Base-by-base conservation (phyloP, 2,888 invertebrate species). In the Diachrysia chrysitis region DNA sequence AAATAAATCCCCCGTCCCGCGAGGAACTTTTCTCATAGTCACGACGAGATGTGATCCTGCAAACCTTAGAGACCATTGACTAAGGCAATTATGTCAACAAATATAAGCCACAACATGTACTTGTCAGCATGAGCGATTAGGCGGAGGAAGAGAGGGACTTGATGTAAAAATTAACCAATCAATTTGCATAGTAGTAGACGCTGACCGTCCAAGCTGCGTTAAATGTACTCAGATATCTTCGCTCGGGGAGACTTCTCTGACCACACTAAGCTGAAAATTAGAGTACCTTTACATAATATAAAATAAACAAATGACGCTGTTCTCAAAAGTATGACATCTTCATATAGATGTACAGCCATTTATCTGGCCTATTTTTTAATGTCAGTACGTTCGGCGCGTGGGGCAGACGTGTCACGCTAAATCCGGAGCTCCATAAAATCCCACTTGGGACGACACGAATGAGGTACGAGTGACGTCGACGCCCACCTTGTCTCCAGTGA, bases 21-120 rank as follows among this genome's bases (percentile, higher is more conserved):
- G 83, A 83, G 73, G 74, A 93, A 94, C 90, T 94, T 94, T 93
- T 90, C 92, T 90, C 90, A 90, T 92, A 92, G 92, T 82, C 82
- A 86, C 84, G n/a, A 78, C 71, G 85, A 79, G 85, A 91, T 89
- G 88, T 88, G 90, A 89, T 89, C 86, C 76, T 73, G 78, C 77
- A 79, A 73, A 79, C 81, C 82, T 81, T 83, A 83, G 85, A 78
- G 81, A 74, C 23, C 21, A 53, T 67, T 69, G 54, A 74, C 61
- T 42, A 58, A 73, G 63, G 57, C 54, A 37, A 54, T 62, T 46
- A 53, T 59, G 58, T 68, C 48, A 51, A 51, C 48, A 51, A 21
- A 51, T 21, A 51, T 21, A 12, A 19, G 14, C 5, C 21, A 42
- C 42, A 42, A 42, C 42, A 42, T 1, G 4, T n/a, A n/a, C 6